A percentile compares a stretch with the other conserved stretches of the same genome.
Conservation (phyloP, 35 echinoderm and acorn worm genomes). For the Ptychodera flava region DNA sequence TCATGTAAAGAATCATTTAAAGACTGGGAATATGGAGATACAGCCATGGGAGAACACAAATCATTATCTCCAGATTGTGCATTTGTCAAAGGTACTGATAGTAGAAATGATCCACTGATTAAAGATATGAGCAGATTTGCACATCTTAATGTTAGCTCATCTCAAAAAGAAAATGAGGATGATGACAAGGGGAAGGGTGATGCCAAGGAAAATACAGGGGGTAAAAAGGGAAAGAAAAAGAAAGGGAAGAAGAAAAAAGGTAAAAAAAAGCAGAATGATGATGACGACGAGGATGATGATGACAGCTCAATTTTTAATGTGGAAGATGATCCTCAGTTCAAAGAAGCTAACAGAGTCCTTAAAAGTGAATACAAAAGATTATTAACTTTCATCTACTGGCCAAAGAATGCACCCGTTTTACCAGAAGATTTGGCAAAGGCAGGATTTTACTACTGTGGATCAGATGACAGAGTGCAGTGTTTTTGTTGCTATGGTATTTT, state of each 20-base stretch:
- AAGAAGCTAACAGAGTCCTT: conserved; percentile 9
- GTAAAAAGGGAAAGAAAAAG: background rate
- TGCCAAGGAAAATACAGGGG: conserved; percentile 16
- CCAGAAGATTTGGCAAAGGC: conserved; percentile 60
- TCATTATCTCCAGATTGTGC: conserved; percentile 63
- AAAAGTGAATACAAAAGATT: conserved; percentile 66
- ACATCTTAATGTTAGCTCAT: no score
- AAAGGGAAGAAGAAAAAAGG: conserved; percentile 4
- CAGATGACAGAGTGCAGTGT: conserved; percentile 65
- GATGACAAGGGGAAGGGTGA: no score
- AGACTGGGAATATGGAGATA: conserved; percentile 80
- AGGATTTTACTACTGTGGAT: conserved; percentile 60
- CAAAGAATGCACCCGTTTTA: conserved; percentile 37
- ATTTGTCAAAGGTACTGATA: conserved; percentile 52
- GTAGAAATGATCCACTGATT: conserved; percentile 47
- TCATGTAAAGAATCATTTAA: conserved; percentile 61
- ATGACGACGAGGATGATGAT: conserved; percentile 13
- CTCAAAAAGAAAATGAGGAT: background rate
- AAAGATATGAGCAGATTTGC: background rate
- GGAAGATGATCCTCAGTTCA: background rate
- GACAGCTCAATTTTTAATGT: background rate
- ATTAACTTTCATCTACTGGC: conserved; percentile 73
- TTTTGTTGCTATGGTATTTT: conserved; percentile 87
- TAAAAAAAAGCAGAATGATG: background rate
- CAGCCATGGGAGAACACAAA: conserved; percentile 90